phyloP scores from a whole-genome alignment of 2,888 invertebrate species.

The Thalpophila matura region DNA sequence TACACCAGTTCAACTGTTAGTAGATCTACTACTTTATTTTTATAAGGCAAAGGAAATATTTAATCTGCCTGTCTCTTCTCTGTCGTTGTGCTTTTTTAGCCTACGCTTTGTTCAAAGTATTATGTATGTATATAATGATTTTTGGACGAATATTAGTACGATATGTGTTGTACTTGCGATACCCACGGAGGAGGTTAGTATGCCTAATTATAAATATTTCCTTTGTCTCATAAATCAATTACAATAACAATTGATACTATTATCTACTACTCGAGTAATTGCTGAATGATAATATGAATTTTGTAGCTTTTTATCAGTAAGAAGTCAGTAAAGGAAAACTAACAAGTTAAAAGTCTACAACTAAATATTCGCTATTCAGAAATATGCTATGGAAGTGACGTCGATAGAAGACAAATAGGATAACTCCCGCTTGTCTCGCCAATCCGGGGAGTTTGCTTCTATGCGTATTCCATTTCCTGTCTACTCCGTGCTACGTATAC shows the following conservation, averaged over 20 bases:
- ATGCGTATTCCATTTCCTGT: conserved; percentile 21
- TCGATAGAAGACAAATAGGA: neutral
- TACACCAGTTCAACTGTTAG: conserved; percentile 7
- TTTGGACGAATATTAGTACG: too few relatives aligned
- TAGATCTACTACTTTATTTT: conserved; percentile 12
- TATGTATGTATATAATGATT: too few relatives aligned
- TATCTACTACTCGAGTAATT: conserved; percentile 8
- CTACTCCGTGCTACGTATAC: conserved; percentile 14
- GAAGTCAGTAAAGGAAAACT: neutral
- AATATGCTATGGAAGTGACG: neutral
- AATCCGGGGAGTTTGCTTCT: neutral
- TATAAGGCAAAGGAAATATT: conserved; percentile 8
- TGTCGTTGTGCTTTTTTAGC: neutral
- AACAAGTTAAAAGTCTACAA: too few relatives aligned
- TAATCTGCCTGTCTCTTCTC: neutral
- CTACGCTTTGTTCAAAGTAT: neutral
- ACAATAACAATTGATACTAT: conserved; percentile 5
- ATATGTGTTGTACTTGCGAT: too few relatives aligned
- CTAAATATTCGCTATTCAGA: neutral
- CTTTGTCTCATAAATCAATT: neutral
- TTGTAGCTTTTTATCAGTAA: conserved; percentile 1
- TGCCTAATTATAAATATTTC: conserved; percentile 2
- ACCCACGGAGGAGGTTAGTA: neutral
- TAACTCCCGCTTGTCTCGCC: neutral
- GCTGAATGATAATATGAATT: neutral